Percentiles rank a stretch among this genome's conserved stretches.
These are phyloP conservation scores for Apis cerana DNA, from an alignment of 1,140 invertebrate species.

Conservation along the genomic window DNA sequence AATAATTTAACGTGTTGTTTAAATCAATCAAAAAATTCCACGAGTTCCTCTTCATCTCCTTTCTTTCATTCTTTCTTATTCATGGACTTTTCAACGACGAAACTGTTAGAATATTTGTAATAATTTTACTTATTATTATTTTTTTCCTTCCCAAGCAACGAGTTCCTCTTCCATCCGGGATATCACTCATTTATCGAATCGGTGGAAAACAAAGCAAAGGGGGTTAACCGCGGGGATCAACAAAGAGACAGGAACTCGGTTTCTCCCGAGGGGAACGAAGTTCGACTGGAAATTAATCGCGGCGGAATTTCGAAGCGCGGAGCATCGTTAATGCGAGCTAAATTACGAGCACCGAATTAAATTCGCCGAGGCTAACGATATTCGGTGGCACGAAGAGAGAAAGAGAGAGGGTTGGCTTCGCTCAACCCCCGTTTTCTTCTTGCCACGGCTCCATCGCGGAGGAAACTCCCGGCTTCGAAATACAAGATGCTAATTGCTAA, in stretches of 20 bases:
- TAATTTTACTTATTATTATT: too few relatives aligned
- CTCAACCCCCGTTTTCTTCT: conserved; percentile 47
- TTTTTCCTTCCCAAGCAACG: too few relatives aligned
- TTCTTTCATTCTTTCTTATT: too few relatives aligned
- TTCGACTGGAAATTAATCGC: conserved; percentile 39
- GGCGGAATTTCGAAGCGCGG: conserved; percentile 18
- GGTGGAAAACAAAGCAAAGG: too few relatives aligned
- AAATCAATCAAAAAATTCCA: too few relatives aligned
- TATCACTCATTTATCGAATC: too few relatives aligned
- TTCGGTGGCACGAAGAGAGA: conserved; percentile 28
- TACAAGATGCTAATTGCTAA: conserved; percentile 73
- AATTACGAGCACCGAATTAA: conserved; percentile 47
- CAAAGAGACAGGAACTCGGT: neutral
- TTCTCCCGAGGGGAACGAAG: conserved; percentile 11
- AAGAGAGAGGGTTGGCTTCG: conserved; percentile 16
- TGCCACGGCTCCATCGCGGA: conserved; percentile 43
- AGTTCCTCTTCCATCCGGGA: too few relatives aligned
- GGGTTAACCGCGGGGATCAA: too few relatives aligned
- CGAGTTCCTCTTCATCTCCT: too few relatives aligned
- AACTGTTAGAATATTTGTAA: too few relatives aligned
- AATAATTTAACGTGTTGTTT: too few relatives aligned
- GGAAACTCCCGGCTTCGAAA: conserved; percentile 65
- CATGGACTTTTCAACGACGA: too few relatives aligned
- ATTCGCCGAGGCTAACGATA: conserved; percentile 54
- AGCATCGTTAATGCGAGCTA: conserved; percentile 34